Base-by-base conservation (phyloP, 2,113 vertebrate species). In the Varanus komodoensis region DNA sequence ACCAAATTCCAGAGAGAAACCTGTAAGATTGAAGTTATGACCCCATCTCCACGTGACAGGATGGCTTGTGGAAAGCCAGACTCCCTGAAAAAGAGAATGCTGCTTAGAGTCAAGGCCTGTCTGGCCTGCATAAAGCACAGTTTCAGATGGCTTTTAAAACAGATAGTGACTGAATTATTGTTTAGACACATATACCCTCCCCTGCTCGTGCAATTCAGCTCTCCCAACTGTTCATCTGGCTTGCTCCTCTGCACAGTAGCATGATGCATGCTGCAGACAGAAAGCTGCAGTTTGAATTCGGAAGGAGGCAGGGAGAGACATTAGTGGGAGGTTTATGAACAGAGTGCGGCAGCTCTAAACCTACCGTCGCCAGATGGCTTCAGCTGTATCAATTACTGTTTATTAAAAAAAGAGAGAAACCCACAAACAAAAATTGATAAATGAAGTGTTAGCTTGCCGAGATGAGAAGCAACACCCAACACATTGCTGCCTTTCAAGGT, bases 201-300 rank as follows among this genome's bases (percentile, higher is more conserved):
- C 54, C 92, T 94, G 95, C 97, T 93, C 25, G 93, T 92, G 95
- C 96, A 95, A 96, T 95, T 95, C 92, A 86, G 87, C 89, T 86
- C 95, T 96, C 96, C 89, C 96, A 97, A 95, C 95, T 97, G 97
- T 95, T 96, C 93, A n/a, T 71, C 96, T 96, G 96, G 95, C 96
- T 96, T 34, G 87, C 95, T 48, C 94, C 89, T 89, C 96, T 87
- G 95, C 82, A 94, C 95, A 93, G 94, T 82, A 95, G 82, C 82
- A 93, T 92, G 90, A 67, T 94, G 94, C 96, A 91, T 44, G 95
- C 92, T 94, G 90, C 95, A 96, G 95, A 94, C 29, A 94, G 96
- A 27, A 94, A 93, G 94, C 93, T 96, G 93, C 93, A 94, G 93
- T 87, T 96, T 95, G 93, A 96, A 94, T 92, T 89, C 93, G 34